phyloP scores from a whole-genome alignment of 2,113 vertebrate species.

The Pimephales promelas region DNA sequence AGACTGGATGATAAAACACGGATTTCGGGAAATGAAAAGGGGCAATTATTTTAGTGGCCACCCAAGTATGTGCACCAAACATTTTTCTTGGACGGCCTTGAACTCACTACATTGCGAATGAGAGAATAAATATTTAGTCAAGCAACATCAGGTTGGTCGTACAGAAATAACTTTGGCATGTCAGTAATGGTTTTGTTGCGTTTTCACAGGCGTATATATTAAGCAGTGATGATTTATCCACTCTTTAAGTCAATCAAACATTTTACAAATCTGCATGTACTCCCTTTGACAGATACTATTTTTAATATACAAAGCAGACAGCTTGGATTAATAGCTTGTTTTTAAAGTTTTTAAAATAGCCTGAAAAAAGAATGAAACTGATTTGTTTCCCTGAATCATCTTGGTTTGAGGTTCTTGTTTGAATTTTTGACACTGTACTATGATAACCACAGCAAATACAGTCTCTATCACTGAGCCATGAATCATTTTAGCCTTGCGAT shows the following conservation, averaged over 20 bases:
- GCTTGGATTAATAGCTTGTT: neutral
- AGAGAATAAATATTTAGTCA: conserved; percentile 5
- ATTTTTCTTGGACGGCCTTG: conserved; percentile 12
- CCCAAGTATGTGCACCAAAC: neutral
- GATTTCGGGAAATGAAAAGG: neutral
- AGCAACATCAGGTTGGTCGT: neutral
- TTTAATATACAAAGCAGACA: neutral
- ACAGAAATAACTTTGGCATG: conserved; percentile 5
- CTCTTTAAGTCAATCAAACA: neutral
- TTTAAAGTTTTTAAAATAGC: no score
- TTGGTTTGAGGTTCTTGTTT: neutral
- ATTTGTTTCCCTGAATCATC: neutral
- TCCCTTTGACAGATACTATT: neutral
- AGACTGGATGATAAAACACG: neutral
- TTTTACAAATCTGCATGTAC: neutral
- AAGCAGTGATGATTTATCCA: neutral
- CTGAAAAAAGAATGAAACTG: neutral
- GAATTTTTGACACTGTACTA: neutral
- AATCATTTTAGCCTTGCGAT: neutral
- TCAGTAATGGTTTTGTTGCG: neutral
- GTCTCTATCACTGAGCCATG: neutral
- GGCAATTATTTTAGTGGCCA: neutral
- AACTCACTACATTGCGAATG: neutral
- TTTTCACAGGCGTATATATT: neutral
- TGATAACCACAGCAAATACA: neutral